Evolutionary conservation across 2,888 invertebrate genomes (phyloP), one percentile per base, ranked within the genome.

Genomic region (Drosophila demipolita): DNA sequence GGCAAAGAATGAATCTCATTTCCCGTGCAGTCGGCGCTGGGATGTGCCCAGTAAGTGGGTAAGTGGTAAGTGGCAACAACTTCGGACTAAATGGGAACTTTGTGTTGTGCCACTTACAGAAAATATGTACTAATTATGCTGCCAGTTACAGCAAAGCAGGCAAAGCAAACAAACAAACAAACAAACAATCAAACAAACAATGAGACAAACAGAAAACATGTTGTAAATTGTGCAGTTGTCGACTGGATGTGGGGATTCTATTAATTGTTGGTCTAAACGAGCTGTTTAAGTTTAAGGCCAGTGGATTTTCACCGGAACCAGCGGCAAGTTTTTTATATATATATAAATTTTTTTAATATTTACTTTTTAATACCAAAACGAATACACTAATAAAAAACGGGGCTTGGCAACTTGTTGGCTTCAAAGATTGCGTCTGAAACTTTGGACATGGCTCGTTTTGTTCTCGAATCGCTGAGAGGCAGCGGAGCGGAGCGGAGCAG

Each of bases 101-200:
- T 78, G 81, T 76, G 76, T 67, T 82, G 83, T 83, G 88, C 88
- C 84, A 87, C 84, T 85, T 85, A 85, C 84, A 85, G 80, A 84
- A 81, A 87, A 85, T 85, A 85, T 85, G 85, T 88, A 88, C 88
- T 88, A 88, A 88, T 86, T 85, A 85, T 86, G 74, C 88, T 83
- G 83, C 83, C 86, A 81, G 84, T 80, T 80, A 78, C 87, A 84
- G 70, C 71, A 23, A 15, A 74, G 63, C 66, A 71, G 75, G 20
- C 23, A 50, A 50, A 29, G 29, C 29, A 63, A 70, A 66, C 75
- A 75, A 70, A 66, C 66, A 66, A 75, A 45, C 23, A 50, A 50
- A 29, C 29, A 63, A 54, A 59, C 71, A 64, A 63, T 63, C 70
- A 66, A 49, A 78, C 78, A 71, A 74, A 66, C 75, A 75, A 75